phyloP scores from a whole-genome alignment of 30 jellyfish, hydroid and myxozoan species.

The Chrysaora quinquecirrha region DNA sequence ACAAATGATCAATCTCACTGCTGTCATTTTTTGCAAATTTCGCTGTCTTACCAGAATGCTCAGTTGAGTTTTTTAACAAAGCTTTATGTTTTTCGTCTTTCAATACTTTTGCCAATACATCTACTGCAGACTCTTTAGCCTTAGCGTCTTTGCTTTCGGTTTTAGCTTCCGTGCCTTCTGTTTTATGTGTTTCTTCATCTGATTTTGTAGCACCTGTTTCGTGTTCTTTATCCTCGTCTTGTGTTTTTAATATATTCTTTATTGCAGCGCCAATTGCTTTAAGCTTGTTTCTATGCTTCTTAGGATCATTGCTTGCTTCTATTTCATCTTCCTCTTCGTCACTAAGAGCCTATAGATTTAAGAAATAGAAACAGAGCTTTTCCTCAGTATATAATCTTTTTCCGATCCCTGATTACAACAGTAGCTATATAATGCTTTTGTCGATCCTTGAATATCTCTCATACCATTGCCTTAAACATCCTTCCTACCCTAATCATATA shows the following conservation, averaged over 20 bases:
- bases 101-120: constrained; percentile 26
- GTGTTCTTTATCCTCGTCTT: constrained; percentile 22
- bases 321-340: constrained; percentile 76
- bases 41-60: not conserved
- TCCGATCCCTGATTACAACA: too few species aligned
- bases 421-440: too few species aligned
- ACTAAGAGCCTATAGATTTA: constrained; percentile 83
- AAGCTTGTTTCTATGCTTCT: constrained; percentile 45
- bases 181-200: constrained; percentile 15
- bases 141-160: constrained; percentile 1
- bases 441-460: too few species aligned
- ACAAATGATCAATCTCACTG: not conserved
- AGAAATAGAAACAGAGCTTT: too few species aligned
- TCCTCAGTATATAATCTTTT: too few species aligned
- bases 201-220: constrained; percentile 19
- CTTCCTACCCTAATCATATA: too few species aligned
- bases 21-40: constrained; percentile 30
- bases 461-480: too few species aligned
- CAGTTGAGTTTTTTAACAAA: constrained; percentile 8
- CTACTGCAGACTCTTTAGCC: constrained; percentile 24
- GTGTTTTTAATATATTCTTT: constrained; percentile 45
- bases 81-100: constrained; percentile 44
- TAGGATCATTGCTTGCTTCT: constrained; percentile 22
- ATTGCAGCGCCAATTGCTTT: constrained; percentile 76
- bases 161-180: not conserved